Percentiles rank a stretch among this genome's conserved stretches.
These are phyloP conservation scores for Macrotis lagotis DNA, from an alignment of 2,113 vertebrate genomes.

Conservation along the genomic window DNA sequence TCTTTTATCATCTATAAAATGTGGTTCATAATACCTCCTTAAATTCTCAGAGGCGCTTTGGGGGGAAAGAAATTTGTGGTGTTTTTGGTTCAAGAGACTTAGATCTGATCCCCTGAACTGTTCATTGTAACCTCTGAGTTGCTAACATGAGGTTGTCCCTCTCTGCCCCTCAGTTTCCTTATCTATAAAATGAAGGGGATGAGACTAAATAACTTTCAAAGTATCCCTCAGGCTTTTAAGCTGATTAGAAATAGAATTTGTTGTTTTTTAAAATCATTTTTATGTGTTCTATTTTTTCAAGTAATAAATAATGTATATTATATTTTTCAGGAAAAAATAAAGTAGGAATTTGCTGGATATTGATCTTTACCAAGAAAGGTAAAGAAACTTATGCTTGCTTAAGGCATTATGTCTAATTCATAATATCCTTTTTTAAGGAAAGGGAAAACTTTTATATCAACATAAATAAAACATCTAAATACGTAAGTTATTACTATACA, in stretches of 20 bases:
- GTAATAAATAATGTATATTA: too few relatives aligned
- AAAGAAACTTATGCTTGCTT: conserved; percentile 34
- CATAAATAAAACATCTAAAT: background rate
- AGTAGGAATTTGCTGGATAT: background rate
- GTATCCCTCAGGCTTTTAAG: background rate
- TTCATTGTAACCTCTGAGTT: background rate
- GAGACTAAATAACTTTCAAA: background rate
- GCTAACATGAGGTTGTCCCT: background rate
- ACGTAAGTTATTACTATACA: conserved; percentile 5
- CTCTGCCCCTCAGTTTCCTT: background rate
- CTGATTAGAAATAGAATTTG: background rate
- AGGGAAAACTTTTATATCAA: background rate
- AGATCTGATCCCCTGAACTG: background rate
- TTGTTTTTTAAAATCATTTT: background rate
- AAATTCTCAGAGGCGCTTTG: background rate
- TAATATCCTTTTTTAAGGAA: background rate
- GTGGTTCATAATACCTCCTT: background rate
- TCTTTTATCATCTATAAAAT: background rate
- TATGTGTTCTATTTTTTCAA: background rate
- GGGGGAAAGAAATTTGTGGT: background rate
- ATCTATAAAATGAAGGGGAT: background rate
- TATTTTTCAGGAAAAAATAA: conserved; percentile 34
- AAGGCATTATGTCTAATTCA: background rate
- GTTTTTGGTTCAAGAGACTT: background rate
- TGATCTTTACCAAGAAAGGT: background rate